A percentile compares a stretch with the other conserved stretches of the same genome.
Evolutionary conservation across 2,797 vertebrate genomes (phyloP).

Genomic region (Acanthurus tractus): DNA sequence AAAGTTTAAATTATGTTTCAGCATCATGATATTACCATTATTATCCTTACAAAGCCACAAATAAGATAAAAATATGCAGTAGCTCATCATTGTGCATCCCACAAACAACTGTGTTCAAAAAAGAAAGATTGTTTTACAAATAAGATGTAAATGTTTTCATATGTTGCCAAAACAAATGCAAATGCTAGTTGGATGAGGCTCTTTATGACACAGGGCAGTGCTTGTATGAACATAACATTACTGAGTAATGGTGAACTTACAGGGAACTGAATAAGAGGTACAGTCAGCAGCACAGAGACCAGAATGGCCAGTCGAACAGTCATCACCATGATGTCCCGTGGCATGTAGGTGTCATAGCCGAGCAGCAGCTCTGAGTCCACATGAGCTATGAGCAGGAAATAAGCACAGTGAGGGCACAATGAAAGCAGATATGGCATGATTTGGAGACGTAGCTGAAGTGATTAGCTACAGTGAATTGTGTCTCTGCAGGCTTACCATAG

Average conservation of each 20-base stretch:
- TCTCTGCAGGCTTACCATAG: slow-evolving; percentile 87
- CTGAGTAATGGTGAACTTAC: slow-evolving; percentile 84
- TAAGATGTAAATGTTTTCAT: no score
- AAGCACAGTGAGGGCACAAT: background rate
- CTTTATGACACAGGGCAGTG: no score
- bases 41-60: no score
- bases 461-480: background rate
- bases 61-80: no score
- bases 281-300: slow-evolving; percentile 91
- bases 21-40: no score
- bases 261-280: slow-evolving; percentile 96
- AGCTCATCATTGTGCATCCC: no score
- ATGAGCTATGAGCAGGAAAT: slow-evolving; percentile 81
- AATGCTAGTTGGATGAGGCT: no score
- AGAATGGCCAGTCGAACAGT: slow-evolving; percentile 91
- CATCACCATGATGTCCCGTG: slow-evolving; percentile 88
- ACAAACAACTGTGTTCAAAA: no score
- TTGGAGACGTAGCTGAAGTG: background rate
- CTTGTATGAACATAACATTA: no score
- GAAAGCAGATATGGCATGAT: background rate
- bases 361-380: slow-evolving; percentile 92
- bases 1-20: no score
- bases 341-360: slow-evolving; percentile 88
- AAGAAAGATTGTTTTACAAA: no score
- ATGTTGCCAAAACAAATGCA: no score